A percentile compares a stretch with the other conserved stretches of the same genome.
These are phyloP conservation scores for Temnothorax unifasciatus DNA, from an alignment of 2,888 invertebrate species.

Conservation along the genomic window DNA sequence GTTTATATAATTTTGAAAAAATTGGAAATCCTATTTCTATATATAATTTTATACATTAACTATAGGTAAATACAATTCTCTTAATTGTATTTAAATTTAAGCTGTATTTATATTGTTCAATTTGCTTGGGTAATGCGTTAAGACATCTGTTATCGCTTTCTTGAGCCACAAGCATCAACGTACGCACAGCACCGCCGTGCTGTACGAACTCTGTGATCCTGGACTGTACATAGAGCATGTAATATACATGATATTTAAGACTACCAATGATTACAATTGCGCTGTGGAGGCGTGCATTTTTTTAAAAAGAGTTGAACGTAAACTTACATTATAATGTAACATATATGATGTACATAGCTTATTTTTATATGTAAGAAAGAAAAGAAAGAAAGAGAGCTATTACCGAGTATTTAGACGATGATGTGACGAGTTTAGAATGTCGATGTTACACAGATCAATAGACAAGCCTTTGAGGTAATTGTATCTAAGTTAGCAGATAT, in stretches of 20 bases:
- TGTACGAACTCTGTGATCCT: constrained; percentile 75
- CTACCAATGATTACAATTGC: constrained; percentile 50
- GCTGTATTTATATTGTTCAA: neutral
- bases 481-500: constrained; percentile 21
- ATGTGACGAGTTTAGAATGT: constrained; percentile 17
- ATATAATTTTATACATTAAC: constrained; percentile 35
- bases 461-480: neutral
- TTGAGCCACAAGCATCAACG: constrained; percentile 30
- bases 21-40: neutral
- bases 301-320: constrained; percentile 40
- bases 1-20: neutral
- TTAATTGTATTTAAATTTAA: constrained; percentile 14
- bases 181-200: constrained; percentile 45
- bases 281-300: constrained; percentile 59
- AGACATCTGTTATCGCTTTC: neutral
- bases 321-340: constrained; percentile 53
- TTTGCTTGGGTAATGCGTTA: constrained; percentile 9
- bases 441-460: constrained; percentile 20
- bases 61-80: neutral
- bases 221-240: constrained; percentile 71
- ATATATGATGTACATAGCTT: constrained; percentile 70
- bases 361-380: constrained; percentile 70
- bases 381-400: neutral
- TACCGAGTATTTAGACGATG: constrained; percentile 24
- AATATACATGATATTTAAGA: constrained; percentile 59